Conservation (phyloP, 2,113 vertebrate genomes). For the Sylvietta virens region DNA sequence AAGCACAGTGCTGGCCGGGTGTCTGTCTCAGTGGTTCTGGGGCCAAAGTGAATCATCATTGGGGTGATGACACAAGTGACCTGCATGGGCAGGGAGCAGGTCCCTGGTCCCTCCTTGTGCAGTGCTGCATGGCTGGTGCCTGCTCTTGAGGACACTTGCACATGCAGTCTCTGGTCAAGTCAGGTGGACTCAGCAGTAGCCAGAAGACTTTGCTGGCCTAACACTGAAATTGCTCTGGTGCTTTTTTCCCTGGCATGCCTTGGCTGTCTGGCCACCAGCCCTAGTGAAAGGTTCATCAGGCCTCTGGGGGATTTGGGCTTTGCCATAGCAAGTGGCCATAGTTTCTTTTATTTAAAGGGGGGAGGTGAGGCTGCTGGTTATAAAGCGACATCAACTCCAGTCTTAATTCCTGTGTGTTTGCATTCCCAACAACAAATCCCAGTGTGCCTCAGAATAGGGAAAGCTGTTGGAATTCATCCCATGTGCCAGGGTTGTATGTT, state of each 20-base stretch:
- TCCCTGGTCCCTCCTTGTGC: background rate
- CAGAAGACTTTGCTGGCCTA: background rate
- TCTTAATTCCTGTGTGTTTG: background rate
- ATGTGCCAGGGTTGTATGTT: fast-evolving
- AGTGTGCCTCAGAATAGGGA: background rate
- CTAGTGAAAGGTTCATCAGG: background rate
- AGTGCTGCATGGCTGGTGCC: background rate
- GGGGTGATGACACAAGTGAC: background rate
- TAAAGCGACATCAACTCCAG: background rate
- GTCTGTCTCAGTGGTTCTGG: background rate
- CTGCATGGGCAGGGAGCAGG: background rate
- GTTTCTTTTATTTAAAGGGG: background rate
- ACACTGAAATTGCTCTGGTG: fast-evolving
- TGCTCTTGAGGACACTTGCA: background rate
- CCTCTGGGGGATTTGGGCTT: background rate
- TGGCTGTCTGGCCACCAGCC: background rate
- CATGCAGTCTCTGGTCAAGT: background rate
- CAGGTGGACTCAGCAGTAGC: background rate
- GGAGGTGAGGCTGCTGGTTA: background rate
- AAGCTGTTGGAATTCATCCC: background rate
- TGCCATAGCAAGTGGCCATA: background rate
- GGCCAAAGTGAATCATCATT: background rate
- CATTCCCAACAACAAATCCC: background rate
- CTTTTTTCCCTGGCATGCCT: background rate
- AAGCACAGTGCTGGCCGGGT: background rate